These are phyloP conservation scores for Habrosyne pyritoides DNA, from an alignment of 2,888 invertebrate genomes.

Conservation along the genomic window DNA sequence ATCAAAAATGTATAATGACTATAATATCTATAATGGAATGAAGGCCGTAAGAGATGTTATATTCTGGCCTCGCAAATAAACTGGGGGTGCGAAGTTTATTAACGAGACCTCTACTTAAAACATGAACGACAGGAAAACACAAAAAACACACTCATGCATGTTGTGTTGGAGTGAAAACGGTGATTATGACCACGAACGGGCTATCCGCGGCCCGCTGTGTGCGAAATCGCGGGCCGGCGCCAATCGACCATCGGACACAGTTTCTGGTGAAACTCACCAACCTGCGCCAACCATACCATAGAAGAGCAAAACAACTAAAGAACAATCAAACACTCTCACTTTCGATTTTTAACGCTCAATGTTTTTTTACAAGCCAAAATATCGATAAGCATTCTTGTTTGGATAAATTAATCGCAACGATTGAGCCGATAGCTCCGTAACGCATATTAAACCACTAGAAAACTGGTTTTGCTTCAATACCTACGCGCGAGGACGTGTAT, in stretches of 20 bases:
- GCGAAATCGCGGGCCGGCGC: constrained; percentile 31
- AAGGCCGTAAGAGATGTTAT: background rate
- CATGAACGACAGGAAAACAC: constrained; percentile 6
- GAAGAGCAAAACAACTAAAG: constrained; percentile 34
- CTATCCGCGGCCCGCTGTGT: constrained; percentile 3
- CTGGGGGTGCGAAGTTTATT: too few species aligned
- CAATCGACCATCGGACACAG: constrained; percentile 49
- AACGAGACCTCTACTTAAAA: too few species aligned
- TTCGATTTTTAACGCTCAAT: constrained; percentile 29
- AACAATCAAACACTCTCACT: constrained; percentile 45
- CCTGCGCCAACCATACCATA: constrained; percentile 11
- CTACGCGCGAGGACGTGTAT: constrained; percentile 46
- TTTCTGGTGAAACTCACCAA: constrained; percentile 54
- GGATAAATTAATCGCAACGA: background rate
- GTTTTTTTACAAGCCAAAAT: background rate
- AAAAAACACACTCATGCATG: constrained; percentile 39
- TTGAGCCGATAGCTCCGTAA: background rate
- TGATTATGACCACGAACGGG: constrained; percentile 41
- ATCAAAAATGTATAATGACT: too few species aligned
- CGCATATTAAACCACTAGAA: constrained; percentile 20
- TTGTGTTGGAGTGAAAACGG: constrained; percentile 53
- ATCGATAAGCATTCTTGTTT: background rate
- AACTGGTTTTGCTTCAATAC: constrained; percentile 46
- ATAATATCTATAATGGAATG: too few species aligned
- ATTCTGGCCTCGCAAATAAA: too few species aligned